Percentiles rank a stretch among this genome's conserved stretches.
Conservation (phyloP, 1,140 invertebrate species). For the Diabrotica undecimpunctata region DNA sequence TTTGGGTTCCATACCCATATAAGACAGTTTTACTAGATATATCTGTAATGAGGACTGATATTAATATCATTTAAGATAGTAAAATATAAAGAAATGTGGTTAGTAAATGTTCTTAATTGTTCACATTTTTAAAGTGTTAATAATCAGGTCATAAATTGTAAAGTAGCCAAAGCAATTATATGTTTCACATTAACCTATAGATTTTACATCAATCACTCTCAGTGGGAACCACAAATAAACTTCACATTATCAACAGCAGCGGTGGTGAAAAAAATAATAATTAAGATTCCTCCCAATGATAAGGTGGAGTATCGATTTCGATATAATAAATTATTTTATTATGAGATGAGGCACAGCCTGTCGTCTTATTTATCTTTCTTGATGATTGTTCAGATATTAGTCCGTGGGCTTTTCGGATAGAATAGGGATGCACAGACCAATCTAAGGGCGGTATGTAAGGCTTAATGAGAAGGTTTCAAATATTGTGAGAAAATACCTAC, state of each 20-base stretch:
- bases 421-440: no score
- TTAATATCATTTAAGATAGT: no score
- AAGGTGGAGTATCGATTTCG: slow-evolving; percentile 11
- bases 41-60: no score
- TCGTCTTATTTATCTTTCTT: slow-evolving; percentile 6
- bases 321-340: slow-evolving; percentile 13
- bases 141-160: neutral
- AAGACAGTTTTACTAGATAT: no score
- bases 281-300: slow-evolving; percentile 1
- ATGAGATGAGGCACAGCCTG: slow-evolving; percentile 3
- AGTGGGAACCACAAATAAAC: slow-evolving; percentile 2
- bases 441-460: no score
- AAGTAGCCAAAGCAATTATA: neutral
- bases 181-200: neutral
- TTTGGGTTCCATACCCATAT: no score
- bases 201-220: slow-evolving; percentile 1
- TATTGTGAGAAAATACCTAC: no score
- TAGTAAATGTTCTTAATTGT: no score
- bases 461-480: no score
- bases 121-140: no score
- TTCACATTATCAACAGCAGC: neutral
- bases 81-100: no score
- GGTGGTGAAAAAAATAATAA: slow-evolving; percentile 11
- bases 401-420: neutral
- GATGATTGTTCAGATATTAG: slow-evolving; percentile 11